phyloP scores from a whole-genome alignment of 2,888 invertebrate genomes.

The Micoletzkya japonica region DNA sequence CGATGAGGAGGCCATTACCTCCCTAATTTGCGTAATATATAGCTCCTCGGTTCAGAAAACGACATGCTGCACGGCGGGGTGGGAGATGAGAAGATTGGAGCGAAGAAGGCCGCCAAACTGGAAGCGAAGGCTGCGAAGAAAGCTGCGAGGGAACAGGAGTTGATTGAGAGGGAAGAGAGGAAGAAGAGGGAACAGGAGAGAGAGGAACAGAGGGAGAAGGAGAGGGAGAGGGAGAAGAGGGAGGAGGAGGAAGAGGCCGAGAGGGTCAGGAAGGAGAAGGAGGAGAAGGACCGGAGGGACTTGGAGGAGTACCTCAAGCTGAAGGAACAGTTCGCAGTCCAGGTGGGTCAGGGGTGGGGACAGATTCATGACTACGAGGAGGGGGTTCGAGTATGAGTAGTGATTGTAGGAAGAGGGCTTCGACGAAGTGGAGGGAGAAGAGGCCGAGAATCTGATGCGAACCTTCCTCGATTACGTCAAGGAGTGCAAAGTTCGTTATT shows the following conservation, averaged over 20 bases:
- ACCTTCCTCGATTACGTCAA: conserved; percentile 59
- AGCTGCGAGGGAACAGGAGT: conserved; percentile 56
- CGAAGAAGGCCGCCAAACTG: conserved; percentile 61
- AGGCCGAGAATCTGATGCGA: conserved; percentile 54
- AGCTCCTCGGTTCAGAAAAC: background rate
- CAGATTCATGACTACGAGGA: too few relatives aligned
- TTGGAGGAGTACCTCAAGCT: conserved; percentile 62
- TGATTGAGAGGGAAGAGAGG: conserved; percentile 58
- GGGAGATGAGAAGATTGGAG: conserved; percentile 56
- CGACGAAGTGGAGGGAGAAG: conserved; percentile 57
- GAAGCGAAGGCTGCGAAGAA: conserved; percentile 61
- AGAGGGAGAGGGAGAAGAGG: conserved; percentile 37
- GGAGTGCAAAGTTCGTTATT: conserved; percentile 47
- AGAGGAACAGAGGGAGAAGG: conserved; percentile 51
- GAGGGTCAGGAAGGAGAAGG: conserved; percentile 47
- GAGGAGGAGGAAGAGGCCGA: conserved; percentile 52
- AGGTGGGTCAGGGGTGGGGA: too few relatives aligned
- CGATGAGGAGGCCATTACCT: background rate
- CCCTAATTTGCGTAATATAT: background rate
- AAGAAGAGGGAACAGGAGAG: conserved; percentile 53
- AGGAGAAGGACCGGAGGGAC: conserved; percentile 58
- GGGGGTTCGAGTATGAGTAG: too few relatives aligned
- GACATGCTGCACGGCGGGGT: conserved; percentile 5
- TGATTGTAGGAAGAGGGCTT: conserved; percentile 59
- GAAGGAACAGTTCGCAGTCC: conserved; percentile 59